Evolutionary conservation across 2,888 invertebrate species (phyloP), one percentile per base, ranked within the genome.

Genomic region (Gryllus longicercus): DNA sequence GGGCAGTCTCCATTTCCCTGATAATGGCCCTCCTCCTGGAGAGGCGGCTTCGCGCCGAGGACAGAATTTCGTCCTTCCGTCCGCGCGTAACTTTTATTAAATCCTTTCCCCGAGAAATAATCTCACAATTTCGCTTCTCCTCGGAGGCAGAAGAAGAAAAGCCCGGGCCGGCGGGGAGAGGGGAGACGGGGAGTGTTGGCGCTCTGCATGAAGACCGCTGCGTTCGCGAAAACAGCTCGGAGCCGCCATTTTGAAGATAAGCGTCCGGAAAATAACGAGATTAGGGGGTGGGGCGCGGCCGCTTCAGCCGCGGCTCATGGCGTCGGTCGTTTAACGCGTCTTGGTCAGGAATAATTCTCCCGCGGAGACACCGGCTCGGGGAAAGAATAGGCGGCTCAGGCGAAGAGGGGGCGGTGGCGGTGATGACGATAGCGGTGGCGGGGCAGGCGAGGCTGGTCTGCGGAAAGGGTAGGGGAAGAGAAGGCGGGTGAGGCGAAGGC

Each of bases 241-340:
- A 16, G 63, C n/a, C 63, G n/a, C 63, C 63, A 63, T 63, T 63
- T 63, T 63, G 63, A n/a, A 63, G 63, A 63, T 14, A 63, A 63
- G 63, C n/a, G 63, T 38, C 38, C 63, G 63, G n/a, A 63, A 63
- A 63, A 63, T 63, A 63, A 63, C 63, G 63, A 63, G 63, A 63
- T 63, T 14, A 63, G 63, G 63, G 16, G 14, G 14, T n/a, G 63
- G 12, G 14, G 63, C 63, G 63, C 63, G 14, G 63, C 14, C 3
- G 25, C 25, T 38, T 38, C 25, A 38, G 25, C 25, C 38, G 38
- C 38, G 38, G 38, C 38, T 38, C 38, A 8, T 5, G 38, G 38
- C 38, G 38, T 8, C 38, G 63, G 63, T 63, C 63, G 63, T 63
- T 63, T 63, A 63, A 63, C 63, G 63, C 63, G 63, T 63, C 63